Evolutionary conservation across 1,140 invertebrate species (phyloP).

Genomic region (Orchesella cincta): DNA sequence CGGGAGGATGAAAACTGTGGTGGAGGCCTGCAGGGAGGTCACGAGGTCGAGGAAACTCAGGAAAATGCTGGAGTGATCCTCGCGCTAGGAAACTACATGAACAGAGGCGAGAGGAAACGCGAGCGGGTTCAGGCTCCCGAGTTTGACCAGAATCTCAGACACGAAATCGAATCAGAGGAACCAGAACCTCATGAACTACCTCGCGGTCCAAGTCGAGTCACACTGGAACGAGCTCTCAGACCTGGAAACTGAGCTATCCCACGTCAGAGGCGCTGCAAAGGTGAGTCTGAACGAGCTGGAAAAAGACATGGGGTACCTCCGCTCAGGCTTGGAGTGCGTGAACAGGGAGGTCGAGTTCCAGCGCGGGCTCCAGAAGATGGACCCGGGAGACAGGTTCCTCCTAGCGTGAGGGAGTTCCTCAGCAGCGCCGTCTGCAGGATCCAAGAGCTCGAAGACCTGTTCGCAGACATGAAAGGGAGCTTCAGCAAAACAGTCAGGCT

Average conservation of each 20-base stretch:
- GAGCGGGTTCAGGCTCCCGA: slow-evolving; percentile 84
- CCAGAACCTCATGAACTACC: slow-evolving; percentile 91
- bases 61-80: slow-evolving; percentile 87
- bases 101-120: slow-evolving; percentile 92
- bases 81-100: slow-evolving; percentile 89
- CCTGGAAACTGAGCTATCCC: slow-evolving; percentile 87
- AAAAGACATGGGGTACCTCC: slow-evolving; percentile 82
- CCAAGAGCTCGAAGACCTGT: slow-evolving; percentile 85
- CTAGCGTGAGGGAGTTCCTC: slow-evolving; percentile 93
- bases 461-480: slow-evolving; percentile 82
- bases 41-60: slow-evolving; percentile 72
- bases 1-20: slow-evolving; percentile 79
- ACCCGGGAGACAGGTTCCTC: slow-evolving; percentile 83
- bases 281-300: slow-evolving; percentile 89
- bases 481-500: slow-evolving; percentile 82
- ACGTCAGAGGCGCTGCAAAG: slow-evolving; percentile 88
- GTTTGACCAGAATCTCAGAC: slow-evolving; percentile 76
- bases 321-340: slow-evolving; percentile 84
- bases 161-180: slow-evolving; percentile 92
- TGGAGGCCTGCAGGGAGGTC: slow-evolving; percentile 83
- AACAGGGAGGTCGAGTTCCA: slow-evolving; percentile 90
- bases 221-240: slow-evolving; percentile 74
- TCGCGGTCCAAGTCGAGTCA: slow-evolving; percentile 70
- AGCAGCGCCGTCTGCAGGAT: slow-evolving; percentile 80
- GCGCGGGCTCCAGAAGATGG: slow-evolving; percentile 67